Percentiles rank a stretch among this genome's conserved stretches.
Conservation (phyloP, 2,888 invertebrate species). For the Scaptomyza flava region DNA sequence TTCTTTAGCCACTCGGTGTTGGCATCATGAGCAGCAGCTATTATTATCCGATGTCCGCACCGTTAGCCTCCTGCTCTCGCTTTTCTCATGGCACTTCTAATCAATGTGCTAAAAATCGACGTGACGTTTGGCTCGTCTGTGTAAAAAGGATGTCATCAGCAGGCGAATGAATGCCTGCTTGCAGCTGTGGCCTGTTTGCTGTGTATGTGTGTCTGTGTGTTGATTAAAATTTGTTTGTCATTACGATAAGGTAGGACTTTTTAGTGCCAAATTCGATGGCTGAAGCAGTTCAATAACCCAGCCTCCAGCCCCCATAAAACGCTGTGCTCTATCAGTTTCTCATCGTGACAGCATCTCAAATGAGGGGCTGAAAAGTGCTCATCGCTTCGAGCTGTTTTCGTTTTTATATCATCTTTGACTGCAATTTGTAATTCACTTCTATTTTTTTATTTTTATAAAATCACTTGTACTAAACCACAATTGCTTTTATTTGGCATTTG, state of each 20-base stretch:
- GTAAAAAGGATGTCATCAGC: constrained; percentile 81
- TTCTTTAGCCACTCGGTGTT: constrained; percentile 18
- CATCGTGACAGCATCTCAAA: constrained; percentile 33
- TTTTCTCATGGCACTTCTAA: constrained; percentile 56
- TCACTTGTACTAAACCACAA: constrained; percentile 49
- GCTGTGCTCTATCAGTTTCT: constrained; percentile 68
- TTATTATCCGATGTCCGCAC: constrained; percentile 69
- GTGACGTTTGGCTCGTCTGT: constrained; percentile 57
- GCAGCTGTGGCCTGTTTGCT: constrained; percentile 63
- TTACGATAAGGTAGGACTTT: constrained; percentile 71
- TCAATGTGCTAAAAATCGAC: constrained; percentile 73
- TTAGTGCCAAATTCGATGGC: constrained; percentile 57
- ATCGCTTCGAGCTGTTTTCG: constrained; percentile 18
- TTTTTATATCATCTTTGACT: constrained; percentile 55
- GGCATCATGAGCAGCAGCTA: constrained; percentile 69
- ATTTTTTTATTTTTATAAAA: constrained; percentile 15
- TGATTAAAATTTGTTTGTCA: constrained; percentile 79
- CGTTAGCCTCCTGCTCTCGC: constrained; percentile 3
- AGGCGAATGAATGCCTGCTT: constrained; percentile 31
- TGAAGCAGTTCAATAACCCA: constrained; percentile 73
- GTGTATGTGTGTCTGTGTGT: constrained; percentile 38
- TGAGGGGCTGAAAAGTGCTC: constrained; percentile 57
- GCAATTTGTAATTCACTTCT: constrained; percentile 28
- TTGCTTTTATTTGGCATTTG: constrained; percentile 63
- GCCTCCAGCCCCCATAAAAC: constrained; percentile 12